A percentile compares a stretch with the other conserved stretches of the same genome.
These are phyloP conservation scores for Bos javanicus DNA, from an alignment of 2,113 vertebrate genomes.

Conservation along the genomic window DNA sequence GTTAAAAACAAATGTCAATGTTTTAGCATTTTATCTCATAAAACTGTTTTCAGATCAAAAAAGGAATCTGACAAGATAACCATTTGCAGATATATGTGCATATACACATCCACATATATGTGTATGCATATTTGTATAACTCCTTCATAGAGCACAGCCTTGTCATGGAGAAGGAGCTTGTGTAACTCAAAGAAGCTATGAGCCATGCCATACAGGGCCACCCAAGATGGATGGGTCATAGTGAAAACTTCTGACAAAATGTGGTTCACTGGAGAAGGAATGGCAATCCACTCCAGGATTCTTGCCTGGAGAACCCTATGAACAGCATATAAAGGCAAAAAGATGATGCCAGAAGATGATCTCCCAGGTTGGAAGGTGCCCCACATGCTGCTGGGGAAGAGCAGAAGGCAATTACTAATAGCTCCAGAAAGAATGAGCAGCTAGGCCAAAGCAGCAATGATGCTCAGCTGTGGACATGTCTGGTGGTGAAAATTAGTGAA, in stretches of 20 bases:
- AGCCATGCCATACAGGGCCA: not conserved
- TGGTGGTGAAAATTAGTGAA: not conserved
- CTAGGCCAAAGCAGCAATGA: not conserved
- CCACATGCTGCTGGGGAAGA: not conserved
- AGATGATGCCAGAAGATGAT: not conserved
- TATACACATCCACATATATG: not conserved
- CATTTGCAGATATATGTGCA: not conserved
- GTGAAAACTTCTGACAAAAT: not conserved
- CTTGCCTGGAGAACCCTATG: not conserved
- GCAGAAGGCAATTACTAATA: not conserved
- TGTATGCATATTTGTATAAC: not conserved
- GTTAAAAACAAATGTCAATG: not conserved
- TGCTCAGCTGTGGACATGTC: not conserved
- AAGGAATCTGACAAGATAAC: not conserved
- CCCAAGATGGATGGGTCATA: not conserved
- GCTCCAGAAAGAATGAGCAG: not conserved
- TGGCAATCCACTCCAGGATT: not conserved
- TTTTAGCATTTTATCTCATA: not conserved
- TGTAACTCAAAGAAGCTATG: not conserved
- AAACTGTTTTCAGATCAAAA: not conserved
- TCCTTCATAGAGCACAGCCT: not conserved
- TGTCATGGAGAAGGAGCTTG: not conserved
- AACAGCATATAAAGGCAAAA: not conserved
- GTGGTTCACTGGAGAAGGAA: not conserved
- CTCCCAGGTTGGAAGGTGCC: not conserved